Evolutionary conservation across 2,797 vertebrate genomes (phyloP), one percentile per base, ranked within the genome.

Genomic region (Emydoidea blandingii): DNA sequence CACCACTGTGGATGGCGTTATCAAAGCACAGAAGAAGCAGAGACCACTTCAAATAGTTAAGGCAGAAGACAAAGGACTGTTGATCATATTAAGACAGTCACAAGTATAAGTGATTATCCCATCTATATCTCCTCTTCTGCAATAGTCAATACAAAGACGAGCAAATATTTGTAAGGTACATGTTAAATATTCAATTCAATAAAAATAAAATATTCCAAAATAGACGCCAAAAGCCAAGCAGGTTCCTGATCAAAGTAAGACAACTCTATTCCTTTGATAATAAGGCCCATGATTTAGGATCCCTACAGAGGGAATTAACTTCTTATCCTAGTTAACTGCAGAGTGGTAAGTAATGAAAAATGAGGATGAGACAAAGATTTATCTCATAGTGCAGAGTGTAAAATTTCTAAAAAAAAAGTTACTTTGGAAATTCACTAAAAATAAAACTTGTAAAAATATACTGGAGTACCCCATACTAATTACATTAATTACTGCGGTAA

Each of bases 181-280:
- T 94, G 88, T 27, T n/a, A 95, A 94, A 95, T 95, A 96, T 81
- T 89, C 41, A 88, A 74, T 95, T 97, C 94, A 97, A 97, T 97
- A 97, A 95, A 94, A 96, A 93, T 91, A 94, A 96, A 68, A 94
- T 95, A 95, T 94, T 94, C 82, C 78, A 78, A 3, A 87, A 97
- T 96, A 97, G 78, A 80, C 90, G 93, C 44, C 80, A 87, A 90
- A 96, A 96, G 44, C 79, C 84, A 96, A 92, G 65, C 19, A 93
- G 89, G 80, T 95, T 54, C 54, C 84, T 54, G 76, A 84, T 90
- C 87, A 95, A 72, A 72, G 91, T 50, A 34, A 96, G 53, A 85
- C 92, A 92, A 92, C 72, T 94, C 41, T 94, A 92, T 92, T 79
- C 80, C 74, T 93, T 91, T 81, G 37, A 92, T 91, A 79, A 21